phyloP scores from a whole-genome alignment of 2,113 vertebrate species.

The Bufo bufo region DNA sequence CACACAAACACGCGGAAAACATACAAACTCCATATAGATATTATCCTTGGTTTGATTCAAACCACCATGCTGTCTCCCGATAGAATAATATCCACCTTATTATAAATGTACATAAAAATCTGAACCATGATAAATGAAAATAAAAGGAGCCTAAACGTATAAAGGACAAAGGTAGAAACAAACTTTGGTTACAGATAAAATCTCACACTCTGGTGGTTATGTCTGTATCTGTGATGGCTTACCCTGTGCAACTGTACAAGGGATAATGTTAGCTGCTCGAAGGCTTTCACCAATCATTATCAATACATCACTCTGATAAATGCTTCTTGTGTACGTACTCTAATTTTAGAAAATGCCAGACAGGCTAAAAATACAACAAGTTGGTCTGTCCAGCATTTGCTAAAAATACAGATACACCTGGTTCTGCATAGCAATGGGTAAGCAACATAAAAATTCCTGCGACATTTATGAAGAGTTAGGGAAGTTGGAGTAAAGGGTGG shows the following conservation, averaged over 20 bases:
- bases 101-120: background rate
- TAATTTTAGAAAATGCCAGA: conserved; percentile 11
- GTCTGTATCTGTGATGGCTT: background rate
- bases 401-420: conserved; percentile 33
- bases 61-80: too few relatives aligned
- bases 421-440: background rate
- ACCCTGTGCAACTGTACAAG: too few relatives aligned
- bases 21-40: too few relatives aligned
- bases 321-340: background rate
- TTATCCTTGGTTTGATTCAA: too few relatives aligned
- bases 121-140: too few relatives aligned
- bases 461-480: background rate
- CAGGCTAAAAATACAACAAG: conserved; percentile 2
- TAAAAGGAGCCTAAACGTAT: background rate
- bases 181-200: background rate
- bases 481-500: background rate
- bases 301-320: conserved; percentile 31
- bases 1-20: too few relatives aligned
- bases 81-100: too few relatives aligned
- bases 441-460: background rate
- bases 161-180: background rate
- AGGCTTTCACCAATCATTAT: conserved; percentile 3
- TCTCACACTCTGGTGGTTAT: background rate
- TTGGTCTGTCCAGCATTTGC: background rate
- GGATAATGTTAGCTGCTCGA: conserved; percentile 1